These are phyloP conservation scores for Ptilonorhynchus violaceus DNA, from an alignment of 2,113 vertebrate species.

Conservation along the genomic window DNA sequence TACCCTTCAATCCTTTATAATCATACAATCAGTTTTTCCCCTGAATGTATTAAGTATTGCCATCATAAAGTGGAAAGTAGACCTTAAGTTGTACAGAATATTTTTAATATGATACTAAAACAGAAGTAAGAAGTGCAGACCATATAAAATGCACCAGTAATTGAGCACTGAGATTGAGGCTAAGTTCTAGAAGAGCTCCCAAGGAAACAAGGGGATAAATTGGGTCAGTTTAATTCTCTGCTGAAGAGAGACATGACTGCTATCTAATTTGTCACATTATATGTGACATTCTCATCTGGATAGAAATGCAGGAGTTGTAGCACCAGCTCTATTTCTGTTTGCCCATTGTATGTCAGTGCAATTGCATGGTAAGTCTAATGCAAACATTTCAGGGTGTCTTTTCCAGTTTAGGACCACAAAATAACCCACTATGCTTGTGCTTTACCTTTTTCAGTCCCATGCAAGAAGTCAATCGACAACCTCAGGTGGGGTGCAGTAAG, in stretches of 20 bases:
- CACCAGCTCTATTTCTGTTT: neutral
- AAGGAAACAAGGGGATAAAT: neutral
- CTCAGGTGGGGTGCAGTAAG: neutral
- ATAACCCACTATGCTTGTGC: neutral
- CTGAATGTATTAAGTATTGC: neutral
- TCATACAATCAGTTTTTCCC: neutral
- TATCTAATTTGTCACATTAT: constrained; percentile 1
- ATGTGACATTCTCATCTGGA: neutral
- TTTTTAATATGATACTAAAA: neutral
- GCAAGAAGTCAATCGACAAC: fast-evolving
- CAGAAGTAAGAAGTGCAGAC: neutral
- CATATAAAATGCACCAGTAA: neutral
- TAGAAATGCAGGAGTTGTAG: neutral
- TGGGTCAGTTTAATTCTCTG: neutral
- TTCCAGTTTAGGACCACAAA: neutral
- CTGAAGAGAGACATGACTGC: neutral
- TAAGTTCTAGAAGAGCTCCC: neutral
- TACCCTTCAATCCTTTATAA: neutral
- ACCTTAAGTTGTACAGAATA: neutral
- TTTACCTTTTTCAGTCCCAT: neutral
- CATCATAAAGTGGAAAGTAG: neutral
- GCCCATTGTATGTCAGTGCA: neutral
- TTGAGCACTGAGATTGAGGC: neutral
- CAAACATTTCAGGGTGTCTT: neutral
- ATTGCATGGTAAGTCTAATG: neutral